Base-by-base conservation (phyloP, 2,113 vertebrate genomes). In the Burhinus bistriatus region DNA sequence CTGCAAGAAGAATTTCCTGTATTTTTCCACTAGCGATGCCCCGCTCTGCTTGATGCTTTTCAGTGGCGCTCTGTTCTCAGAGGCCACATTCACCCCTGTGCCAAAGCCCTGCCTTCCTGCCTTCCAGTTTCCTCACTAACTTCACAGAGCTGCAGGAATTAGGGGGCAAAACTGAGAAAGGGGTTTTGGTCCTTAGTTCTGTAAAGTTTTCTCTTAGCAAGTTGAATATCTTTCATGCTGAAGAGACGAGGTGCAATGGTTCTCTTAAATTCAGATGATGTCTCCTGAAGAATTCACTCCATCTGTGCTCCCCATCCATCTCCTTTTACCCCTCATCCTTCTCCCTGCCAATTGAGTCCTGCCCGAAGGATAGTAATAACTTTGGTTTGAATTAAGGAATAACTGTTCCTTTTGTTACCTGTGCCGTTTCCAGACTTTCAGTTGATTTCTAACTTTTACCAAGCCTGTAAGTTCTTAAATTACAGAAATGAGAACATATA, bases 11-110 rank as follows among this genome's bases (percentile, higher is more conserved):
- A 80, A 65, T 86, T 92, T 86, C 76, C 77, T 72, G 23, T 73
- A 30, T 70, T 91, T 95, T 95, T 62, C 59, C 32, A 42, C 32
- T 90, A 49, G 29, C 0, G 0, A 69, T 87, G 36, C 16, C 44
- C 38, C 0, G 0, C 27, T 94, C 69, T 5, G 0, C 55, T 80
- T 1, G 3, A 51, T 65, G 22, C 15, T 62, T 40, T 73, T 81
- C 44, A 9, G 2, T 51, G 42, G 19, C 2, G 6, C 38, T 38
- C 38, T 8, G 1, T 54, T 66, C 36, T 47, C 70, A 57, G 65
- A 11, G 51, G 15, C 19, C 38, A 47, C 42, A 57, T 64, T 51
- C 23, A 2, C 14, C 51, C 21, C 30, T 13, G 32, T 55, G 57
- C 59, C 69, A 66, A 87, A 71, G 42, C 27, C 34, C n/a, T 49